These are phyloP conservation scores for Platycheirus albimanus DNA, from an alignment of 2,888 invertebrate genomes.

Conservation along the genomic window DNA sequence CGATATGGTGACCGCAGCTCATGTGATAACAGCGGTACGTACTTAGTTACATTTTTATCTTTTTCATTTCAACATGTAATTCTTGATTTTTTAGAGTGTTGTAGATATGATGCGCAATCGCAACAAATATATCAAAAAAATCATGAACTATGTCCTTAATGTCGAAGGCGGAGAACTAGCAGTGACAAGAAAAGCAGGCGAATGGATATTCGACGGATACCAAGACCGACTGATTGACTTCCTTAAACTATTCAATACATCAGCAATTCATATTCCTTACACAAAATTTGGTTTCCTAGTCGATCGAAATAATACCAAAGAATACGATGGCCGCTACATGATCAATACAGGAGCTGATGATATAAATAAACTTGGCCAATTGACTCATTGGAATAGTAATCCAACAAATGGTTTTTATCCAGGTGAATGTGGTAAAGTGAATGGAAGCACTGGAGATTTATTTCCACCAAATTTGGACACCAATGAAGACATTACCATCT, in stretches of 20 bases:
- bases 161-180: constrained; percentile 83
- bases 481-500: constrained; percentile 86
- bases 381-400: constrained; percentile 88
- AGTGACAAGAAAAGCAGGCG: constrained; percentile 86
- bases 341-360: constrained; percentile 89
- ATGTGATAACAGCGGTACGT: constrained; percentile 90
- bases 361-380: constrained; percentile 86
- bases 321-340: constrained; percentile 90
- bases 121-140: constrained; percentile 80
- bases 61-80: neutral
- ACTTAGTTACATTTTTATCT: neutral
- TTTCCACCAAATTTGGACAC: constrained; percentile 87
- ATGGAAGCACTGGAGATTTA: constrained; percentile 91
- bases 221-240: constrained; percentile 87
- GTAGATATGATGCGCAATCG: constrained; percentile 85
- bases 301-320: constrained; percentile 89
- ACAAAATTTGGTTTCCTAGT: constrained; percentile 93
- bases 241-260: constrained; percentile 84
- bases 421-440: constrained; percentile 86
- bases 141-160: constrained; percentile 85
- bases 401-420: constrained; percentile 84
- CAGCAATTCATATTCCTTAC: constrained; percentile 85
- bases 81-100: constrained; percentile 84
- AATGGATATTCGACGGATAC: constrained; percentile 92
- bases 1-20: constrained; percentile 88